Evolutionary conservation across 2,797 vertebrate genomes (phyloP).

Genomic region (Anolis apletophallus): DNA sequence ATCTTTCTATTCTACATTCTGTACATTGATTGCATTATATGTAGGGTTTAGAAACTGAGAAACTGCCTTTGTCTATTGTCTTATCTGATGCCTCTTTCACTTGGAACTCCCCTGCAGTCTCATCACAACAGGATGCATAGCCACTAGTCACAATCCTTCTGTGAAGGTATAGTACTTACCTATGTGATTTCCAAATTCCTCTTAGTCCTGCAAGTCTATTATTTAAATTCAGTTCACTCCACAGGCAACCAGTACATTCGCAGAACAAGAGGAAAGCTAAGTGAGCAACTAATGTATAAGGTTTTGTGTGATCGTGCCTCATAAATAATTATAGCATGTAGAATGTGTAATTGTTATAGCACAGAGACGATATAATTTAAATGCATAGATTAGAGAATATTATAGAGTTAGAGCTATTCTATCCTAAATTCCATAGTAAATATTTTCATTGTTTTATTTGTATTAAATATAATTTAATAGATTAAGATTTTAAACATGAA

Average conservation of each 20-base stretch:
- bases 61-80: neutral
- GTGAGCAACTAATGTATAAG: neutral
- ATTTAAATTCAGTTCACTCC: conserved; percentile 11
- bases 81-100: neutral
- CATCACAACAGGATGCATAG: neutral
- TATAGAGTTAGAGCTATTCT: neutral
- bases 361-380: neutral
- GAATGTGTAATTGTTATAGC: neutral
- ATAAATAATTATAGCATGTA: neutral
- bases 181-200: neutral
- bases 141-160: neutral
- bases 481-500: too few relatives aligned
- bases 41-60: neutral
- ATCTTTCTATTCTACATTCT: neutral
- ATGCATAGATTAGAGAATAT: too few relatives aligned
- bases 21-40: neutral
- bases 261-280: neutral
- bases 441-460: too few relatives aligned
- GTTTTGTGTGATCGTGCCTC: neutral
- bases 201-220: neutral
- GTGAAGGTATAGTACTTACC: neutral
- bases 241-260: conserved; percentile 2
- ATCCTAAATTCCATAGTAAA: too few relatives aligned
- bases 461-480: too few relatives aligned
- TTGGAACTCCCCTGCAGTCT: neutral